Percentiles rank a stretch among this genome's conserved stretches.
Conservation (phyloP, 2,888 invertebrate genomes). For the Griposia aprilina region DNA sequence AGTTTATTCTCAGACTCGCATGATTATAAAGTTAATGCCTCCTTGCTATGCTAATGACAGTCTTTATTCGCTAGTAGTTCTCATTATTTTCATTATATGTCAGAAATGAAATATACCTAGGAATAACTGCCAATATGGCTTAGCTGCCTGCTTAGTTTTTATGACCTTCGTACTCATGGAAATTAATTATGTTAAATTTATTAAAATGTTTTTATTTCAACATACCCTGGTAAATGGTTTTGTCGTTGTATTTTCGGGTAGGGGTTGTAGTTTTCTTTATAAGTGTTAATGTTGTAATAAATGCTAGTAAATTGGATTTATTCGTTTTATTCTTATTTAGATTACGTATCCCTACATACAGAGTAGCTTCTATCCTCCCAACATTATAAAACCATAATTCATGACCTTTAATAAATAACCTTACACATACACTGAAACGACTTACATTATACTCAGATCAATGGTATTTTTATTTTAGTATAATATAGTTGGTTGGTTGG, state of each 20-base stretch:
- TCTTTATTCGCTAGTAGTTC: not conserved
- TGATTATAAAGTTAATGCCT: not conserved
- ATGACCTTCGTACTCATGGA: not conserved
- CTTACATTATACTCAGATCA: not conserved
- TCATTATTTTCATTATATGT: not conserved
- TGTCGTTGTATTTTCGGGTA: not conserved
- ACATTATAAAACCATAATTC: not conserved
- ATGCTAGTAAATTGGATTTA: constrained; percentile 4
- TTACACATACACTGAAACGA: not conserved
- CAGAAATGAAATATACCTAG: not conserved
- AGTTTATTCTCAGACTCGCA: not conserved
- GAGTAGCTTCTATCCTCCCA: not conserved
- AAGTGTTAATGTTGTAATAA: constrained; percentile 9
- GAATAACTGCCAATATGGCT: not conserved
- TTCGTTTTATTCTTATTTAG: constrained; percentile 5
- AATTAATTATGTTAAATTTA: not conserved
- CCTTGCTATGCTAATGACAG: not conserved
- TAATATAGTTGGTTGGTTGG: too few relatives aligned
- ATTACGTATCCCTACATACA: not conserved
- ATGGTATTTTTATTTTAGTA: too few relatives aligned
- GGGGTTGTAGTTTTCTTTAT: not conserved
- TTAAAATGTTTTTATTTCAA: not conserved
- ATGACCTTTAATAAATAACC: not conserved
- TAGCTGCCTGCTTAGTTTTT: not conserved
- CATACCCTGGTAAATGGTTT: not conserved